These are phyloP conservation scores for Eurystomus glaucurus DNA, from an alignment of 2,797 vertebrate genomes.

Conservation along the genomic window DNA sequence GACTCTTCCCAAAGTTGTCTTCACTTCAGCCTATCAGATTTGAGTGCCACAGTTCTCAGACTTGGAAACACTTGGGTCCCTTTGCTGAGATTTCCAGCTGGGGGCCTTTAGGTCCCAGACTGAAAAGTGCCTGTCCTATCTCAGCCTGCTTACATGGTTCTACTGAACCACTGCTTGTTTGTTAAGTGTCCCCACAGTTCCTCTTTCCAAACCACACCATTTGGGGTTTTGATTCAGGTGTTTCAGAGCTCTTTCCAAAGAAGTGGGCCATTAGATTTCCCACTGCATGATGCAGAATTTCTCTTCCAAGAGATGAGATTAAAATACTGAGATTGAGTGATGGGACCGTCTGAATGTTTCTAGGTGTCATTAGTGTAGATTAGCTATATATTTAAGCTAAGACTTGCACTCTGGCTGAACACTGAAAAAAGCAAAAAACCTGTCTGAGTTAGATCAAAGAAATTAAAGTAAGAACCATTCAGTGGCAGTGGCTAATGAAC, in stretches of 20 bases:
- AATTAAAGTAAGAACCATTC: slow-evolving; percentile 74
- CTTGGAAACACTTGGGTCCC: background rate
- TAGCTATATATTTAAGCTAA: slow-evolving; percentile 68
- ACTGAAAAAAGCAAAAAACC: slow-evolving; percentile 29
- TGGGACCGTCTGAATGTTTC: background rate
- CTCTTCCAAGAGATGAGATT: background rate
- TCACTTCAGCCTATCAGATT: background rate
- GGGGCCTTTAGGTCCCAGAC: background rate
- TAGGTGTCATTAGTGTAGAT: slow-evolving; percentile 20
- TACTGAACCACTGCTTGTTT: background rate
- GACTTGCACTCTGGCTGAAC: slow-evolving; percentile 35
- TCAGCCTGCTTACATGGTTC: background rate
- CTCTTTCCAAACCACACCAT: background rate
- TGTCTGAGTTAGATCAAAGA: slow-evolving; percentile 72
- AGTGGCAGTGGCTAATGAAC: slow-evolving; percentile 69
- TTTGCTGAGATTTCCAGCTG: background rate
- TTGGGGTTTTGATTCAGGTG: background rate
- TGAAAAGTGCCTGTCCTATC: background rate
- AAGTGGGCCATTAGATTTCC: background rate
- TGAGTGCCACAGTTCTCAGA: background rate
- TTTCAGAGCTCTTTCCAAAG: background rate
- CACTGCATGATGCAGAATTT: background rate
- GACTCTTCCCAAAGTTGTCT: background rate
- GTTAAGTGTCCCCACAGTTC: background rate
- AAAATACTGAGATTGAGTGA: background rate